Evolutionary conservation across 2,888 invertebrate species (phyloP), one percentile per base, ranked within the genome.

Genomic region (Cantharis rustica): DNA sequence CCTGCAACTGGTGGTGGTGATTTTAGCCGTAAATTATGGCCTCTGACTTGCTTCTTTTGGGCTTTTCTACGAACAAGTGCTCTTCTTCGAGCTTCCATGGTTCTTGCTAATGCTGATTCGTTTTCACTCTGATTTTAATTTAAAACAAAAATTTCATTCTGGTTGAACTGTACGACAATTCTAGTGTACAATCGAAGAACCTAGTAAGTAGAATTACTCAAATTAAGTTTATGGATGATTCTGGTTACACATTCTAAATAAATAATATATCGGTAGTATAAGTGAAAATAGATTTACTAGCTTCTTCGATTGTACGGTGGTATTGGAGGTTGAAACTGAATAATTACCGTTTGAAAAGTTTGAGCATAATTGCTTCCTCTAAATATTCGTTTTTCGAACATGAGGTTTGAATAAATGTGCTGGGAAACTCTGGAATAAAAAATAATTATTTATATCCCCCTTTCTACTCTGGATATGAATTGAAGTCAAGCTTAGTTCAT

Each of bases 371-470:
- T 96, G 88, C 93, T 95, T 82, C 97, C 97, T 83, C 97, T 92
- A 83, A 95, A 93, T 75, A 97, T 93, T 84, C 96, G 91, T 85
- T 94, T 93, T 87, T 98, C 97, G 89, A 93, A 95, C 96, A 97
- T 97, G 86, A 97, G 90, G 90, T 97, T 97, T 84, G 92, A 92
- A 87, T 93, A 94, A 10, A 91, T 90, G 84, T 89, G 84, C 77
- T 89, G 87, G n/a, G 86, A 88, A 84, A 90, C 90, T 81, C 90
- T 90, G 88, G 17, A 79, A 75, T 13, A 3, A 3, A 75, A 61
- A n/a, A 62, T 26, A 75, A 47, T 27, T 47, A 9, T 31, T 31
- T 11, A 11, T 11, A 4, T 20, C 2, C 7, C 20, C 5, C 0
- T 20, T 20, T 5, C 5, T 20, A 20, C 7, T 5, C 20, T 20